Percentiles rank a stretch among this genome's conserved stretches.
phyloP scores from a whole-genome alignment of 2,888 invertebrate species.

The Leucania comma region DNA sequence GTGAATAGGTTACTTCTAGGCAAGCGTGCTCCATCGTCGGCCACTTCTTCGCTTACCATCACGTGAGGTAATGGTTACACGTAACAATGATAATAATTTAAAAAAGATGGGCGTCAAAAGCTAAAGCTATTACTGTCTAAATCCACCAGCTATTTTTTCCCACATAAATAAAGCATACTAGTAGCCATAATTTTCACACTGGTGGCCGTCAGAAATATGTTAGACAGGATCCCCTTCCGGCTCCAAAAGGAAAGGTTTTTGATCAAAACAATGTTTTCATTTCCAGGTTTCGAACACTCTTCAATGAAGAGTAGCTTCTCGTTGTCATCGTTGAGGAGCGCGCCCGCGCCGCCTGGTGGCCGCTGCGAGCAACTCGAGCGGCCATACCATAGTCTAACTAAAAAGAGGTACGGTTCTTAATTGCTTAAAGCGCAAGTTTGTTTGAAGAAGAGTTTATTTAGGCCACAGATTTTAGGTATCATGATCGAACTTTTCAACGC shows the following conservation, averaged over 20 bases:
- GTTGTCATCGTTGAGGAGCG: conserved; percentile 94
- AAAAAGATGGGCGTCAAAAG: too few relatives aligned
- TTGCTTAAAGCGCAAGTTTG: not conserved
- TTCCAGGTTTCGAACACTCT: conserved; percentile 92
- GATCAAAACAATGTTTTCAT: conserved; percentile 14
- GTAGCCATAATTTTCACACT: not conserved
- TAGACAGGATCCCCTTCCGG: not conserved
- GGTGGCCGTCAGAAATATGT: not conserved
- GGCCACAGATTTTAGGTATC: too few relatives aligned
- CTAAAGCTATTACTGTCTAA: not conserved
- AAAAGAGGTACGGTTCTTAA: conserved; percentile 91
- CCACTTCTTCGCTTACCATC: too few relatives aligned
- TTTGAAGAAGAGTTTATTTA: not conserved
- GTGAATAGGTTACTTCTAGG: too few relatives aligned
- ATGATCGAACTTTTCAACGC: too few relatives aligned
- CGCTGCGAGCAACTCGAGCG: conserved; percentile 91
- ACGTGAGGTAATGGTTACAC: too few relatives aligned
- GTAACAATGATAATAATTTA: too few relatives aligned
- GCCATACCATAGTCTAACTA: conserved; percentile 96
- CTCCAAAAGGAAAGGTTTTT: not conserved
- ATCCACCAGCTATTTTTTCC: not conserved
- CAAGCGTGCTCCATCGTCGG: too few relatives aligned
- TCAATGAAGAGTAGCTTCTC: conserved; percentile 95
- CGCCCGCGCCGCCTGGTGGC: conserved; percentile 88
- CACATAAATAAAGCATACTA: not conserved